These are phyloP conservation scores for Tribolium castaneum DNA, from an alignment of 1,140 invertebrate genomes.

Conservation along the genomic window DNA sequence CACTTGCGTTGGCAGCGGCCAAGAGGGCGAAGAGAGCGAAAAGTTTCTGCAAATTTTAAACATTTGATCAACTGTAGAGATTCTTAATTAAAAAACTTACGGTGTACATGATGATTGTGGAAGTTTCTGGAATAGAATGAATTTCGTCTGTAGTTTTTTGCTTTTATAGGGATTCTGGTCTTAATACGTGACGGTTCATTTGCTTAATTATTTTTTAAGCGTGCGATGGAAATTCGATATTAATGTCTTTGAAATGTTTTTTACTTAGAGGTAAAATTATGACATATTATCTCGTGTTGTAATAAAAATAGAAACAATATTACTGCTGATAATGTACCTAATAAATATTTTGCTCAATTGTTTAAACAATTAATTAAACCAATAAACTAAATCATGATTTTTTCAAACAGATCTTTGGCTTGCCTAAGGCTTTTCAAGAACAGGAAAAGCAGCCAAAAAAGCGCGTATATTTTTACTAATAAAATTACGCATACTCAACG, in stretches of 20 bases:
- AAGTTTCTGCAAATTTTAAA: background rate
- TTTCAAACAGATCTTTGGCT: no score
- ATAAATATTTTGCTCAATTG: no score
- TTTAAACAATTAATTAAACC: no score
- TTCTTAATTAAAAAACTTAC: background rate
- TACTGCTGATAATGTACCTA: no score
- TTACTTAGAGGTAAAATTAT: background rate
- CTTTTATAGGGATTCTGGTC: background rate
- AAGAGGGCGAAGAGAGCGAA: slow-evolving; percentile 20
- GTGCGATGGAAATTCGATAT: background rate
- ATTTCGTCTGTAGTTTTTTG: background rate
- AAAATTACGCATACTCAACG: no score
- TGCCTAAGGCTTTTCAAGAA: no score
- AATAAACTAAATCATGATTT: no score
- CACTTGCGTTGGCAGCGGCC: slow-evolving; percentile 15
- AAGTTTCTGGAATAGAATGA: background rate
- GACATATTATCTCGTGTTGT: background rate
- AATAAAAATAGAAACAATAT: background rate
- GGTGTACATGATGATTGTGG: background rate
- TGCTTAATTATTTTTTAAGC: slow-evolving; percentile 24
- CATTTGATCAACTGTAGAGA: background rate
- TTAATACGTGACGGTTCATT: background rate
- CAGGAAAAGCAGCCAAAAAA: no score
- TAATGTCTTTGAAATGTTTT: background rate
- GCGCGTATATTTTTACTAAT: no score